phyloP scores from a whole-genome alignment of 2,888 invertebrate genomes.

The Aphodius granarius region DNA sequence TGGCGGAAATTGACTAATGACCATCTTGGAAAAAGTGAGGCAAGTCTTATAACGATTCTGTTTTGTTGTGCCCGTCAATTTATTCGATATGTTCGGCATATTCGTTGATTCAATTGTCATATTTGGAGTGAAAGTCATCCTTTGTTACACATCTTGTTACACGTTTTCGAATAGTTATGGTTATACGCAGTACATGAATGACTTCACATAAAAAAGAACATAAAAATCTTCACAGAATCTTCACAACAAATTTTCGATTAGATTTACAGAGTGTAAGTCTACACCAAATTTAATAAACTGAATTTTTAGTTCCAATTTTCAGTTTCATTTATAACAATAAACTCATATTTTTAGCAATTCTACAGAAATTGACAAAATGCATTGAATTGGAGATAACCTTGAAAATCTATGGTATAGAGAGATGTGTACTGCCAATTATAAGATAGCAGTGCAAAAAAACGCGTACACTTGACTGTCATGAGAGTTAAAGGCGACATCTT shows the following conservation, averaged over 20 bases:
- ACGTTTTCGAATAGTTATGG: neutral
- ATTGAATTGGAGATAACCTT: neutral
- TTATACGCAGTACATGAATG: neutral
- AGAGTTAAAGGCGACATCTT: neutral
- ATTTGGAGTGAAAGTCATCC: neutral
- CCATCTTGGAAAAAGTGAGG: neutral
- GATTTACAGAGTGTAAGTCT: no score
- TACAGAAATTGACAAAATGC: no score
- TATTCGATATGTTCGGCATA: neutral
- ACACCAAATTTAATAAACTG: no score
- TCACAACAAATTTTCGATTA: no score
- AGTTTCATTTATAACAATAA: no score
- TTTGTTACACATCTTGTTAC: neutral
- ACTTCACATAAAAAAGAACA: no score
- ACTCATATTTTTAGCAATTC: no score
- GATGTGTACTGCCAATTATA: neutral
- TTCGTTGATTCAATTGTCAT: neutral
- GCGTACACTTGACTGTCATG: neutral
- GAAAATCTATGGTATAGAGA: neutral
- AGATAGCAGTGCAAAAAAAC: neutral
- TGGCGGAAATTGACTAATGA: neutral
- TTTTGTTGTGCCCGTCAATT: neutral
- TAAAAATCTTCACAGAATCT: no score
- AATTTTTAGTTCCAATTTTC: no score
- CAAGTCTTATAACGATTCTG: neutral